A percentile compares a stretch with the other conserved stretches of the same genome.
These are phyloP conservation scores for Cephus nigrinus DNA, from an alignment of 2,888 invertebrate genomes.

Conservation along the genomic window DNA sequence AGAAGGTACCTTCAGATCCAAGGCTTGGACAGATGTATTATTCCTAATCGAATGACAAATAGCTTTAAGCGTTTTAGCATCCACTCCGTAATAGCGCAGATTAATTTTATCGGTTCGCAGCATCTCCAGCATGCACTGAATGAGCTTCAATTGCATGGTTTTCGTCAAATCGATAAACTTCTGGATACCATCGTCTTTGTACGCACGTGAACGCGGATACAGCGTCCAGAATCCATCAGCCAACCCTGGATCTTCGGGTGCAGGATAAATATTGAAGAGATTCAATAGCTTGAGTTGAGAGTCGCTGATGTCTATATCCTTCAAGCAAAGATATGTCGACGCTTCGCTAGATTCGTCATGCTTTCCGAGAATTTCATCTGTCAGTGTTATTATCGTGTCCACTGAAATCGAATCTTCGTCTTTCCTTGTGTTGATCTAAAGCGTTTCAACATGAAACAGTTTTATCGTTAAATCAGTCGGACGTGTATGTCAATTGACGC, in stretches of 20 bases:
- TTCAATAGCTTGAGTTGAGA: slow-evolving; percentile 44
- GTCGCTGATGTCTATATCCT: slow-evolving; percentile 47
- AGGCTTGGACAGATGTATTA: slow-evolving; percentile 43
- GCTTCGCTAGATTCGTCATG: slow-evolving; percentile 28
- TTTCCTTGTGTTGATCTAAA: slow-evolving; percentile 15
- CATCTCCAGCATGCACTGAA: slow-evolving; percentile 43
- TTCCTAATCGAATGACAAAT: slow-evolving; percentile 46
- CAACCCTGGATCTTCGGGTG: slow-evolving; percentile 50
- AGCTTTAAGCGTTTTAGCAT: slow-evolving; percentile 43
- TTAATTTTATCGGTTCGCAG: slow-evolving; percentile 43
- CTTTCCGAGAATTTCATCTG: slow-evolving; percentile 10
- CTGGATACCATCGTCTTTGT: slow-evolving; percentile 42
- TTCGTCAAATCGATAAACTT: slow-evolving; percentile 44
- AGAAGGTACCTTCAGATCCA: slow-evolving; percentile 49
- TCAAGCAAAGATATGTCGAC: slow-evolving; percentile 35
- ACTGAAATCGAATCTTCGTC: slow-evolving; percentile 16
- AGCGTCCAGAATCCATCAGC: slow-evolving; percentile 46
- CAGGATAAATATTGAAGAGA: slow-evolving; percentile 37
- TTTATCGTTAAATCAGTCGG: neutral
- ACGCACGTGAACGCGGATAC: slow-evolving; percentile 29
- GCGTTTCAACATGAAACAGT: neutral
- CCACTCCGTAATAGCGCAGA: slow-evolving; percentile 51
- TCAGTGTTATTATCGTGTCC: slow-evolving; percentile 33
- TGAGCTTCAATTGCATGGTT: slow-evolving; percentile 33
- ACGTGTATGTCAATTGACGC: slow-evolving; percentile 13